A percentile compares a stretch with the other conserved stretches of the same genome.
phyloP scores from a whole-genome alignment of 2,113 vertebrate genomes.

The Eclectus roratus region DNA sequence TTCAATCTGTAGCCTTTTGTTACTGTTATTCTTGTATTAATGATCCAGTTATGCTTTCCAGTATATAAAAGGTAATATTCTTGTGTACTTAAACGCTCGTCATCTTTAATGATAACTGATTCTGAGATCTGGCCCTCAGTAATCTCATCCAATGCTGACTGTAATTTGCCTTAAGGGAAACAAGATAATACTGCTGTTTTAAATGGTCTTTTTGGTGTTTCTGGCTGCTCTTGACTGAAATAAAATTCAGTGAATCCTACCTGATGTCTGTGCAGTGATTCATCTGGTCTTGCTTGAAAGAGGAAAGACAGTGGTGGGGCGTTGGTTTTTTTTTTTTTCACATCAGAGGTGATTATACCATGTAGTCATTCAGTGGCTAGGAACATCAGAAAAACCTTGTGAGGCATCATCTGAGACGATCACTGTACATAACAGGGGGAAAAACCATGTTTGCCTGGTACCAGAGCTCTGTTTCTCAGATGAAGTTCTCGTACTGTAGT shows the following conservation, averaged over 20 bases:
- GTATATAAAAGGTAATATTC: neutral
- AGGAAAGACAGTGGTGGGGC: neutral
- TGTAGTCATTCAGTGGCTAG: neutral
- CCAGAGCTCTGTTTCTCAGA: neutral
- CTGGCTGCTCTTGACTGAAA: neutral
- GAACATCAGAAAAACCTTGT: neutral
- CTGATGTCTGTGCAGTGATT: neutral
- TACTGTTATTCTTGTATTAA: neutral
- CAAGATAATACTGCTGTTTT: neutral
- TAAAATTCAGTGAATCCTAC: neutral
- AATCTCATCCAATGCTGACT: neutral
- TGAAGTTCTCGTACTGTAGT: neutral
- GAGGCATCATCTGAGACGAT: neutral
- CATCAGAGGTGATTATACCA: neutral
- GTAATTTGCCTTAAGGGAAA: neutral
- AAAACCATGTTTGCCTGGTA: neutral
- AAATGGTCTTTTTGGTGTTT: neutral
- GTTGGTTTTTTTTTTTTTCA: neutral
- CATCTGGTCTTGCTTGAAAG: neutral
- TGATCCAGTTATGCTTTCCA: neutral
- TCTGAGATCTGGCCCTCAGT: neutral
- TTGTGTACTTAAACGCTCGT: neutral
- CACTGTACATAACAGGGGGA: rapidly evolving
- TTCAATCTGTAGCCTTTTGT: neutral
- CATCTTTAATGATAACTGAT: neutral